These are phyloP conservation scores for Nasonia vitripennis DNA, from an alignment of 1,140 invertebrate genomes.

Conservation along the genomic window DNA sequence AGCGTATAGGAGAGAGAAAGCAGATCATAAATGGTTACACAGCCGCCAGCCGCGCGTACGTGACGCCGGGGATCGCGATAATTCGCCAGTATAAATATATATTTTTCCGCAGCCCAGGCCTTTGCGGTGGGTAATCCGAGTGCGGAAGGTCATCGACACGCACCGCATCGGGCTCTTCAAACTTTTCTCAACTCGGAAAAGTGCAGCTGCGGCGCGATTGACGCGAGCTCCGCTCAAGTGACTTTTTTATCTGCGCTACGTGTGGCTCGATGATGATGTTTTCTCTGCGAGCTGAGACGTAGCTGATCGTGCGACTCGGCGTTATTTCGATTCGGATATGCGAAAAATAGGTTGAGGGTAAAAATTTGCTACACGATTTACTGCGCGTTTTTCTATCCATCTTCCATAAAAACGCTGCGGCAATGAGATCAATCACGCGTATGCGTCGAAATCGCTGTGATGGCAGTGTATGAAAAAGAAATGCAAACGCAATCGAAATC, in stretches of 20 bases:
- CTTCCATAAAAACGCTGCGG: too few relatives aligned
- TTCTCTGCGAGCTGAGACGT: background rate
- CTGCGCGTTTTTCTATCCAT: too few relatives aligned
- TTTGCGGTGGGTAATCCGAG: slow-evolving; percentile 18
- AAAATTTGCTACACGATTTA: too few relatives aligned
- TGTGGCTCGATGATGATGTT: background rate
- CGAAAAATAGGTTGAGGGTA: too few relatives aligned
- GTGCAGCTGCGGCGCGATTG: background rate
- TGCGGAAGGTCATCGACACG: slow-evolving; percentile 29
- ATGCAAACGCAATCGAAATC: too few relatives aligned
- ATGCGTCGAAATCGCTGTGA: too few relatives aligned
- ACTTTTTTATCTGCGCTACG: background rate
- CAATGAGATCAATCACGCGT: too few relatives aligned
- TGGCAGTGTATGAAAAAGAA: too few relatives aligned
- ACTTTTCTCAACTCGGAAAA: background rate
- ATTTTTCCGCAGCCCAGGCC: background rate
- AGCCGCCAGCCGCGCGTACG: slow-evolving; percentile 29
- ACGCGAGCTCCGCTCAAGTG: background rate
- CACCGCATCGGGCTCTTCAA: background rate
- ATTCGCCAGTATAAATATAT: slow-evolving; percentile 32
- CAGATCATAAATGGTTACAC: slow-evolving; percentile 36
- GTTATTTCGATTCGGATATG: too few relatives aligned
- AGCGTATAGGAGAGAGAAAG: background rate
- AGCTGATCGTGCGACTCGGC: too few relatives aligned
- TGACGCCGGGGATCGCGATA: slow-evolving; percentile 27